These are phyloP conservation scores for Mycalesis mineus DNA, from an alignment of 2,888 invertebrate species.

Conservation along the genomic window DNA sequence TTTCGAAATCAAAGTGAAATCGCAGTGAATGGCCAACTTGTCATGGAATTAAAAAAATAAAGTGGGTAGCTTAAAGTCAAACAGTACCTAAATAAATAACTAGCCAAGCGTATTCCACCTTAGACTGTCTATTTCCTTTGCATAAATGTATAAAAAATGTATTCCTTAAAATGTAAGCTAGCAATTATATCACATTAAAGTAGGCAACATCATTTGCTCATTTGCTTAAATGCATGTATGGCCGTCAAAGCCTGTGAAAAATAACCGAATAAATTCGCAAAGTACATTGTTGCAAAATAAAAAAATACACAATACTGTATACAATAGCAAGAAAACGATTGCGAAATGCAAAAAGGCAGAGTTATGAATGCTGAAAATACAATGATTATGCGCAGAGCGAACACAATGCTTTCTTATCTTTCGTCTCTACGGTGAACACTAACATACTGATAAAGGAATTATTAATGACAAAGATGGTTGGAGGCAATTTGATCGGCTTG, in stretches of 20 bases:
- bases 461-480: background rate
- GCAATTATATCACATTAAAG: background rate
- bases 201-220: background rate
- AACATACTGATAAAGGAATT: conserved; percentile 1
- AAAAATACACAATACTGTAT: conserved; percentile 8
- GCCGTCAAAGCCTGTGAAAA: conserved; percentile 9
- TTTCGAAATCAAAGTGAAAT: too few species aligned
- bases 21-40: too few species aligned
- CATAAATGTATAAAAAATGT: background rate
- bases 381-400: conserved; percentile 15
- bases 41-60: too few species aligned
- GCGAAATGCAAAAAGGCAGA: conserved; percentile 13
- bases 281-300: conserved; percentile 3
- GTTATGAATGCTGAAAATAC: conserved; percentile 13
- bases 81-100: too few species aligned
- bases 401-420: conserved; percentile 21
- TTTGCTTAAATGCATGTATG: background rate
- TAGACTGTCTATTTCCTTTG: too few species aligned
- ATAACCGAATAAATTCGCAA: conserved; percentile 9
- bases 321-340: conserved; percentile 15
- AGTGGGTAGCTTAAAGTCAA: too few species aligned
- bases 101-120: too few species aligned
- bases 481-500: too few species aligned
- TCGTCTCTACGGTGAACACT: background rate
- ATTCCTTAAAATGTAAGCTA: background rate